A percentile compares a stretch with the other conserved stretches of the same genome.
Evolutionary conservation across 2,113 vertebrate genomes (phyloP).

Genomic region (Girardinichthys multiradiatus): DNA sequence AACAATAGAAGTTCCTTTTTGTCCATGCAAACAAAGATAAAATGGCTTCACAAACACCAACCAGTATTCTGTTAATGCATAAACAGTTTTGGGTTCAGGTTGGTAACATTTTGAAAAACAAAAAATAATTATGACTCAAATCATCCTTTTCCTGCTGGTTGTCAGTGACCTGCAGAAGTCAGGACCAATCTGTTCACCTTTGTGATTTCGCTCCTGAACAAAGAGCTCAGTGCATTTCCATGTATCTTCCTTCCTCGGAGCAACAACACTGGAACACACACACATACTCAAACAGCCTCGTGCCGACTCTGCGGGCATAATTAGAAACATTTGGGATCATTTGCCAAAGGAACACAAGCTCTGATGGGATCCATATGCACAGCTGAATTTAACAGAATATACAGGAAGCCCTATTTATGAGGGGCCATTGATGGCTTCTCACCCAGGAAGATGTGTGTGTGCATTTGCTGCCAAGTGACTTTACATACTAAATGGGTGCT

Average conservation of each 20-base stretch:
- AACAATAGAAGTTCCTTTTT: too few species aligned
- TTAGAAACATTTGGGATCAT: constrained; percentile 82
- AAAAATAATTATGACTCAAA: neutral
- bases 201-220: constrained; percentile 55
- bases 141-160: neutral
- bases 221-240: constrained; percentile 52
- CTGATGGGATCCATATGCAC: constrained; percentile 81
- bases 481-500: constrained; percentile 44
- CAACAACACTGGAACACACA: constrained; percentile 25
- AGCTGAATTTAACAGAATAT: constrained; percentile 69
- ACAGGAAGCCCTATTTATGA: constrained; percentile 78
- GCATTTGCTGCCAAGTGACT: constrained; percentile 15
- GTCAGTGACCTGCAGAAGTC: constrained; percentile 62
- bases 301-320: constrained; percentile 75
- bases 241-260: constrained; percentile 30
- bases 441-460: constrained; percentile 53
- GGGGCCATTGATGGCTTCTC: constrained; percentile 72
- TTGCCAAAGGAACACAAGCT: constrained; percentile 73
- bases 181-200: constrained; percentile 56
- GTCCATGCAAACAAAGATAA: neutral
- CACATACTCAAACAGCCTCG: constrained; percentile 56
- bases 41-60: neutral
- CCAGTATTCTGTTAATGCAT: neutral
- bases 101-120: neutral
- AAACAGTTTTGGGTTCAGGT: neutral